phyloP scores from a whole-genome alignment of 2,888 invertebrate genomes.

The Melieria crassipennis region DNA sequence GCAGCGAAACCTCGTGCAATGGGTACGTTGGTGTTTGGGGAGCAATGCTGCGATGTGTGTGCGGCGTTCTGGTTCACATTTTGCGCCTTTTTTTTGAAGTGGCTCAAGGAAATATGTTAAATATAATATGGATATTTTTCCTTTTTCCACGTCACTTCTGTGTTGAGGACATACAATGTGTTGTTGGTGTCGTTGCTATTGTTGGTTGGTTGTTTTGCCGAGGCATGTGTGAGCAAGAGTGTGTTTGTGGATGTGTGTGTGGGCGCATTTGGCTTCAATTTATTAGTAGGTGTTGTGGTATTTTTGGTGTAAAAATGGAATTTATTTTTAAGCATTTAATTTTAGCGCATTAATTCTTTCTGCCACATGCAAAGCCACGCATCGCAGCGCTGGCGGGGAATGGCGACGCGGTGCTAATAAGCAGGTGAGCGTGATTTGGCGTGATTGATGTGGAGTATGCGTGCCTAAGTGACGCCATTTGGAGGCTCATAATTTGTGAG shows the following conservation, averaged over 20 bases:
- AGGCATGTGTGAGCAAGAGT: not conserved
- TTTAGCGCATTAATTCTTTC: slow-evolving; percentile 16
- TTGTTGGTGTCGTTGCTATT: slow-evolving; percentile 13
- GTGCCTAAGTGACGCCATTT: too few species aligned
- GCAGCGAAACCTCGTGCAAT: slow-evolving; percentile 29
- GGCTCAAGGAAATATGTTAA: slow-evolving; percentile 21
- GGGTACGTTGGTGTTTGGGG: slow-evolving; percentile 39
- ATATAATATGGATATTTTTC: not conserved
- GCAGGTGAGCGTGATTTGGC: too few species aligned
- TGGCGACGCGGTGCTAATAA: too few species aligned
- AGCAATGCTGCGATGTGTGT: slow-evolving; percentile 12
- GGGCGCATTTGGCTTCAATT: not conserved
- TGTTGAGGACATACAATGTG: too few species aligned
- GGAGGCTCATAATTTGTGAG: too few species aligned
- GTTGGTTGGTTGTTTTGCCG: not conserved
- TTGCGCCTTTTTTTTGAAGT: slow-evolving; percentile 9
- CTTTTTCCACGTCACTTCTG: not conserved
- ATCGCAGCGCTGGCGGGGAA: too few species aligned
- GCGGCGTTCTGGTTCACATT: too few species aligned
- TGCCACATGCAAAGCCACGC: not conserved
- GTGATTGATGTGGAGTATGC: too few species aligned
- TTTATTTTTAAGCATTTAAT: slow-evolving; percentile 27
- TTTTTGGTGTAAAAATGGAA: not conserved
- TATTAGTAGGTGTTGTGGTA: too few species aligned
- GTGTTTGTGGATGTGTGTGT: not conserved